phyloP scores from a whole-genome alignment of 2,888 invertebrate genomes.

The Xestia sexstrigata region DNA sequence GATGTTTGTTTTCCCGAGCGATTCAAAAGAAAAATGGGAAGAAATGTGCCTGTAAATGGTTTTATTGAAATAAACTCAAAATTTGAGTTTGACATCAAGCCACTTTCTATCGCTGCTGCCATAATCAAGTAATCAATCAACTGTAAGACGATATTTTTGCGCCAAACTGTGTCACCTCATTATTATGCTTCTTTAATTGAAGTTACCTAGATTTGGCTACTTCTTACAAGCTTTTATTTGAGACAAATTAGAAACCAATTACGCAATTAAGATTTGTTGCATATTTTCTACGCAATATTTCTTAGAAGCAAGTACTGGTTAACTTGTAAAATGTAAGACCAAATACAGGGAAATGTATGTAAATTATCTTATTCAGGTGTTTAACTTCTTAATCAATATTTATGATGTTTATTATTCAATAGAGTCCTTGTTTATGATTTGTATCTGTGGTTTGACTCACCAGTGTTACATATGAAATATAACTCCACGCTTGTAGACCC shows the following conservation, averaged over 20 bases:
- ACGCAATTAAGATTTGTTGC: background rate
- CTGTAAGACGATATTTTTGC: background rate
- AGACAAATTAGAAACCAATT: background rate
- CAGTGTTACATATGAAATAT: background rate
- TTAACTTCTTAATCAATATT: conserved; percentile 34
- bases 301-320: background rate
- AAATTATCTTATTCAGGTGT: conserved; percentile 16
- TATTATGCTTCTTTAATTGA: background rate
- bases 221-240: background rate
- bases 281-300: conserved; percentile 17
- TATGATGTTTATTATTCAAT: conserved; percentile 20
- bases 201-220: background rate
- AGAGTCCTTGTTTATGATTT: background rate
- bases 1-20: background rate
- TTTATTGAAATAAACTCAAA: background rate
- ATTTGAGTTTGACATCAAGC: background rate
- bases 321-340: conserved; percentile 9
- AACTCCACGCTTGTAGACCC: accelerated
- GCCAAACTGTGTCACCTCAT: background rate
- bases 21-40: background rate
- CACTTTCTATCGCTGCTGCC: background rate
- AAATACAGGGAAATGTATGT: conserved; percentile 30
- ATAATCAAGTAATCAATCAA: background rate
- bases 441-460: background rate
- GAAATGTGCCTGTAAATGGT: background rate